Conservation (phyloP, 2,888 invertebrate species). For the Frankliniella fusca region DNA sequence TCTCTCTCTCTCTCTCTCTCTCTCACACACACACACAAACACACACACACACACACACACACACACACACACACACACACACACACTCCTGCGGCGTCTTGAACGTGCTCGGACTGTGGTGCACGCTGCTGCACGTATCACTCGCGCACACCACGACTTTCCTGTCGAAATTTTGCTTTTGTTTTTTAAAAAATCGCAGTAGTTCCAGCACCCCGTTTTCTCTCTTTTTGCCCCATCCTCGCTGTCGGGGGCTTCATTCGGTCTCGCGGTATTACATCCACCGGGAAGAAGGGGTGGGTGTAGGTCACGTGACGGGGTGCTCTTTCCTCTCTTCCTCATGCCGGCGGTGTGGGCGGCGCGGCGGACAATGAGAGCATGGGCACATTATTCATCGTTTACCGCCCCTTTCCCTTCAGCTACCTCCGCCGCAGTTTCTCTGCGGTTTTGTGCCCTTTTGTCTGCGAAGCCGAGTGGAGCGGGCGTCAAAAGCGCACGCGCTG, state of each 20-base stretch:
- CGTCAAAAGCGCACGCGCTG: not conserved
- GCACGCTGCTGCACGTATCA: not conserved
- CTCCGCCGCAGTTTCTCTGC: not conserved
- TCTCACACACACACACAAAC: not conserved
- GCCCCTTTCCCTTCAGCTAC: not conserved
- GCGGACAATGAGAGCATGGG: not conserved
- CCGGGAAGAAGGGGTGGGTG: not conserved
- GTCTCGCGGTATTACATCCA: too few relatives aligned
- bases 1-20: not conserved
- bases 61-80: not conserved
- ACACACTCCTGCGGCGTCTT: not conserved
- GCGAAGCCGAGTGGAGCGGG: not conserved
- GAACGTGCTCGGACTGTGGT: not conserved
- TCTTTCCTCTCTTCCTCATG: not conserved
- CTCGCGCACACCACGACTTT: not conserved
- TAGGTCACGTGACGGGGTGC: not conserved
- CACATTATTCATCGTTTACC: constrained; percentile 18
- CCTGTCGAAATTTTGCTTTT: too few relatives aligned
- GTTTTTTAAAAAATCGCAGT: not conserved
- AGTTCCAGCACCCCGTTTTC: not conserved
- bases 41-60: not conserved
- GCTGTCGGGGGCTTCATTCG: not conserved
- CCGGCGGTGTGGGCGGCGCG: not conserved
- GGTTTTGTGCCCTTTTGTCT: constrained; percentile 9
- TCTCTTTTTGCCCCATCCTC: not conserved